Evolutionary conservation across 2,113 vertebrate genomes (phyloP), one percentile per base, ranked within the genome.

Genomic region (Saimiri boliviensis): DNA sequence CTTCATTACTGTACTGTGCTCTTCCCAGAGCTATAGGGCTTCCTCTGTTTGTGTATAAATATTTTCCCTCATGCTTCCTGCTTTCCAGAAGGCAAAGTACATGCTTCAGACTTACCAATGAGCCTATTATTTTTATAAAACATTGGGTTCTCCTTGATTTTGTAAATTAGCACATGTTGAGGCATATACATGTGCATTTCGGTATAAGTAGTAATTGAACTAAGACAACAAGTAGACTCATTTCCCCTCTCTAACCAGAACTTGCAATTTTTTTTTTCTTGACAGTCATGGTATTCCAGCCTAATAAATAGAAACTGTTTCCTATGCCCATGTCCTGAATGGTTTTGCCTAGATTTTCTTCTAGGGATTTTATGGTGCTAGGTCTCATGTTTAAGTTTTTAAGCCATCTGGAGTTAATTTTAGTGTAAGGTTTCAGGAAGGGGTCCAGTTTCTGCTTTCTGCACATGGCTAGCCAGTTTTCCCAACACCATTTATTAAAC

Each of bases 71-170:
- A 42, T 0, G 25, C 1, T 42, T 87, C 12, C 73, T 77, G 40
- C 32, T 83, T 91, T 86, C 40, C n/a, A 35, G 56, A 92, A 95
- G 42, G 42, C 27, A 17, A 54, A 68, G 9, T 21, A 82, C 58
- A 27, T 14, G 12, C 32, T 25, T 81, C 10, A 35, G 20, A 60
- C 9, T 0, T 60, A 20, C 20, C 56, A 76, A 19, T 45, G 16
- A 86, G 7, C 35, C 8, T 5, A 52, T 45, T 32, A 9, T 54
- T 76, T 21, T 37, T 40, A 58, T 0, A 60, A 12, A 47, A 56
- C 9, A 40, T 4, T 35, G 4, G 4, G 8, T 17, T 35, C 0
- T 56, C 13, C 17, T 86, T 54, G 5, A 5, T n/a, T 3, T 1
- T 20, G 6, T 8, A 54, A 13, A 4, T 35, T 8, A 77, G n/a